Evolutionary conservation across 2,797 vertebrate species (phyloP), one percentile per base, ranked within the genome.

Genomic region (Adelosebastes latens): DNA sequence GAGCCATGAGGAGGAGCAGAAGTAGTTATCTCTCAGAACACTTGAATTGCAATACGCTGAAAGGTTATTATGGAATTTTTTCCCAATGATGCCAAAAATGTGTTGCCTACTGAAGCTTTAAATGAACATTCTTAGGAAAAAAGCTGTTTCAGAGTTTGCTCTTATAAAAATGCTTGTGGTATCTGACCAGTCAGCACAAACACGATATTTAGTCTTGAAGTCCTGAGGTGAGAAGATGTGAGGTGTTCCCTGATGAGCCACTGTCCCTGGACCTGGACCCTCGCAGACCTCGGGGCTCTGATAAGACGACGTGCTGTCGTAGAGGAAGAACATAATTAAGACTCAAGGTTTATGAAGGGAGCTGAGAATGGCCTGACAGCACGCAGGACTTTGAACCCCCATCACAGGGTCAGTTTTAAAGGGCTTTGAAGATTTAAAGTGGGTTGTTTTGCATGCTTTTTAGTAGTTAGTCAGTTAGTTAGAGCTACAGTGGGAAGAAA

Each of bases 191-290:
- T 36, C 39, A 60, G 62, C 24, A 53, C 18, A n/a, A 39, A 49
- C 25, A 24, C 4, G 9, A 18, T 39, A 20, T 42, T 76, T 64
- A 39, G 31, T 56, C 34, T 63, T 6, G 4, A 11, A n/a, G 16
- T 53, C 12, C 27, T 68, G 55, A 62, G 59, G 46, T 42, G 53
- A 34, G 32, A 36, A 9, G 58, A 52, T 14, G 55, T 42, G 55
- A 66, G 60, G 29, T 36, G n/a, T 16, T 29, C 29, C 36, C 13
- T 29, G 31, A 24, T 6, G 55, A 58, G 55, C 32, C 6, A 2
- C n/a, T 31, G 68, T 93, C 91, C 97, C 95, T 79, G 81, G 62
- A 72, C 56, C n/a, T 56, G 61, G 8, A 62, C 67, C 72, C 69
- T 69, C 3, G 4, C 46, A 77, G 83, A 75, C 84, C 82, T 86